Evolutionary conservation across 1,140 invertebrate genomes (phyloP), one percentile per base, ranked within the genome.

Genomic region (Lepidostoma basale): DNA sequence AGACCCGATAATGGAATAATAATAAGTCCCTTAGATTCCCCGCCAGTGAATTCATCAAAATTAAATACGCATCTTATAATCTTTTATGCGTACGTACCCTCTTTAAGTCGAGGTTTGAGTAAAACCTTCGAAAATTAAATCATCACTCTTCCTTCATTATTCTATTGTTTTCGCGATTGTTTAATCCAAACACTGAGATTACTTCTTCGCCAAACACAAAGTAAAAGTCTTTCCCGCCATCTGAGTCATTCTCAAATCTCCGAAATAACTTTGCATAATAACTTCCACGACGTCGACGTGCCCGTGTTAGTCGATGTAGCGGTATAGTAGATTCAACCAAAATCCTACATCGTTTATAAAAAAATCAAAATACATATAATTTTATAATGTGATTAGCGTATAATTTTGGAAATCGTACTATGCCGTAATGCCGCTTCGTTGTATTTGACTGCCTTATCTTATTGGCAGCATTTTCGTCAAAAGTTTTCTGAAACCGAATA

Each of bases 401-500:
- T n/a, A n/a, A n/a, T n/a, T n/a, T 10, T 3, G 5, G 10, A 44
- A 44, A 16, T 5, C 40, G 14, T 44, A 20, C 40, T 9, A 9
- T 44, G 40, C 3, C 20, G 20, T 44, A 44, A 16, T 20, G 20
- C 14, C 20, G 14, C 40, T 44, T 14, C 40, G 20, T 44, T 44
- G 3, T 44, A 54, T 26, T 28, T 54, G 23, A n/a, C n/a, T n/a
- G n/a, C n/a, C n/a, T n/a, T n/a, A n/a, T n/a, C 25, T 49, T 49
- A 60, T 56, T 45, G 54, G 39, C 56, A 67, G 25, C 45, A 67
- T 49, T 63, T 69, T 69, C 67, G 63, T 69, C 67, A 64, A 69
- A 69, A 63, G 59, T 69, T 69, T 69, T 54, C 40, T n/a, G 44
- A 54, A 62, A 69, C 67, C 59, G 54, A 69, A 69, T 56, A 60